phyloP scores from a whole-genome alignment of 2,797 vertebrate species.

The Buphagus erythrorhynchus region DNA sequence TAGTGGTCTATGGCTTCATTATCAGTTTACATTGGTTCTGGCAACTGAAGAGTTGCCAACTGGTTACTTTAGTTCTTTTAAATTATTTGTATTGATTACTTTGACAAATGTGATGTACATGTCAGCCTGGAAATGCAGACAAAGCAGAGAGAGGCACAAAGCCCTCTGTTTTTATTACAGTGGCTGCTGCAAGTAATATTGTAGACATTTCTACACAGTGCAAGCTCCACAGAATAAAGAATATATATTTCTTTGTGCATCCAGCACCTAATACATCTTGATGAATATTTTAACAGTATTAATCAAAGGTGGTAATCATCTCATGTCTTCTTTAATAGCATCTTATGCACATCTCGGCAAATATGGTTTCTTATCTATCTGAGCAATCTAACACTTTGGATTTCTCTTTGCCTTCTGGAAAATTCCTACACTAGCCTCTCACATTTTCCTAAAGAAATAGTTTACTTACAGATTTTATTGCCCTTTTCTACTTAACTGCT shows the following conservation, averaged over 20 bases:
- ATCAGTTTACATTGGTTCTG: slow-evolving; percentile 9
- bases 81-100: slow-evolving; percentile 52
- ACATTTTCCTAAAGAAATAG: neutral
- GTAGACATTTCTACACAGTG: neutral
- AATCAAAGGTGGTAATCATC: neutral
- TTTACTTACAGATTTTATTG: neutral
- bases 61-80: slow-evolving; percentile 41
- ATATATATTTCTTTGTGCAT: neutral
- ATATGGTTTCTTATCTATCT: neutral
- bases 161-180: neutral
- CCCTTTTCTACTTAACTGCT: neutral
- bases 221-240: neutral
- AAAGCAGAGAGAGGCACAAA: neutral
- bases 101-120: neutral
- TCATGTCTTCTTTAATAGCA: neutral
- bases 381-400: neutral
- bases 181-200: neutral
- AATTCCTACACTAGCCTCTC: neutral
- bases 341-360: neutral
- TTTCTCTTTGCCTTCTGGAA: neutral
- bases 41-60: slow-evolving; percentile 3
- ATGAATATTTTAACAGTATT: neutral
- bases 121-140: neutral
- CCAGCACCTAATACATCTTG: neutral
- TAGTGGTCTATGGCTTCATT: neutral